phyloP scores from a whole-genome alignment of 2,797 vertebrate species.

The Sebastolobus alascanus region DNA sequence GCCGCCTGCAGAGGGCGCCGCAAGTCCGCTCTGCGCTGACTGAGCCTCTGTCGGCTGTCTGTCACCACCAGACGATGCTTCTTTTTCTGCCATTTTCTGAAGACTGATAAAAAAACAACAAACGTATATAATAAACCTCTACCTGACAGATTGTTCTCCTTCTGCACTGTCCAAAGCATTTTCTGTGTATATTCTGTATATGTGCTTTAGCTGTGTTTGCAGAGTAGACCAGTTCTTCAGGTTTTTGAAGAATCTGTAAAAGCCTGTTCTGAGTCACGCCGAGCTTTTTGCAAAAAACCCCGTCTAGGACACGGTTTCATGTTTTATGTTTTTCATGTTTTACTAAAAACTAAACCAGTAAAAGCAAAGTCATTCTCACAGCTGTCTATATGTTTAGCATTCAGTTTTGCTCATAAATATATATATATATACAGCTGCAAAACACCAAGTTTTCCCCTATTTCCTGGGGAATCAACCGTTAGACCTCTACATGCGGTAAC shows the following conservation, averaged over 20 bases:
- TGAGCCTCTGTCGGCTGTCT: neutral
- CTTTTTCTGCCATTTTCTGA: constrained; percentile 74
- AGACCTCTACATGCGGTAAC: neutral
- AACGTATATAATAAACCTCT: neutral
- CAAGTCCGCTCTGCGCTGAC: neutral
- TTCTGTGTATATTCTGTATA: neutral
- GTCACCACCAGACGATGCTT: neutral
- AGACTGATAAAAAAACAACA: neutral
- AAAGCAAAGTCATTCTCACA: neutral
- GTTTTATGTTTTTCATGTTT: neutral
- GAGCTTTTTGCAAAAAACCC: neutral
- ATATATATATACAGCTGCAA: neutral
- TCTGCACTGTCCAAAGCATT: neutral
- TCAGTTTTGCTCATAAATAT: neutral
- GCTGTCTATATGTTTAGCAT: neutral
- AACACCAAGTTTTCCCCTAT: neutral
- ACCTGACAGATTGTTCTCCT: accelerated
- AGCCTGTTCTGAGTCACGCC: neutral
- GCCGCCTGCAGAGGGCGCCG: constrained; percentile 35
- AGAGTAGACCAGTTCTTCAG: constrained; percentile 21
- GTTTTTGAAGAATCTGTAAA: neutral
- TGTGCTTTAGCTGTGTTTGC: neutral
- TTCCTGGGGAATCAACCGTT: neutral
- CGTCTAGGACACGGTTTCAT: neutral
- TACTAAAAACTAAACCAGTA: neutral